Evolutionary conservation across 2,113 vertebrate genomes (phyloP), one percentile per base, ranked within the genome.

Genomic region (Australoheros scitulus): DNA sequence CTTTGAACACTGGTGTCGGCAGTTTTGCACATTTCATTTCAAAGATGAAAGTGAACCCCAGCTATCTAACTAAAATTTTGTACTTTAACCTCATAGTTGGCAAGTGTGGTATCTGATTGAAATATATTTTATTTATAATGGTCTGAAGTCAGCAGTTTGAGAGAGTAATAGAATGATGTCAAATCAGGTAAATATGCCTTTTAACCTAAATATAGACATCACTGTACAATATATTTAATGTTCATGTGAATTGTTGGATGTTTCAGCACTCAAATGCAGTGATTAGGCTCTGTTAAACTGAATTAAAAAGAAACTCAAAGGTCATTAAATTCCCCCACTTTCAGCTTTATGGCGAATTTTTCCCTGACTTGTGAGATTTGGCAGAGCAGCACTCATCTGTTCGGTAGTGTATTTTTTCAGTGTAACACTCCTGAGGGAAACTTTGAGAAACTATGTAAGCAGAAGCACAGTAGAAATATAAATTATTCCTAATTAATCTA

Each of bases 361-460:
- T 79, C 83, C 83, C 76, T 20, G 17, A 64, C 14, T 47, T 86
- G 87, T 88, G 87, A 88, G 83, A 82, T 83, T 81, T 92, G 85
- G 41, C 79, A 3, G 0, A 58, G 79, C 72, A 36, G 79, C 56
- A 17, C 41, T 86, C 83, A 80, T 41, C 77, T 78, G 74, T 77
- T 82, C 80, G 79, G 20, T 24, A 74, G 26, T 61, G 20, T 52
- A 11, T 41, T 36, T 26, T 29, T 57, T 29, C 52, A 86, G 65
- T 63, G 15, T 85, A 63, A 82, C 65, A 85, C 82, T 58, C 63
- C 32, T 29, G 77, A 81, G 84, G 87, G 77, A 89, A 89, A 90
- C 52, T 61, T 88, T 41, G 61, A 70, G 47, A 70, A 70, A 52
- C 43, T 70, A 15, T 84, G 82, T 38, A 56, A 88, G 60, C 79